A percentile compares a stretch with the other conserved stretches of the same genome.
These are phyloP conservation scores for Nerophis lumbriciformis DNA, from an alignment of 2,113 vertebrate genomes.

Conservation along the genomic window DNA sequence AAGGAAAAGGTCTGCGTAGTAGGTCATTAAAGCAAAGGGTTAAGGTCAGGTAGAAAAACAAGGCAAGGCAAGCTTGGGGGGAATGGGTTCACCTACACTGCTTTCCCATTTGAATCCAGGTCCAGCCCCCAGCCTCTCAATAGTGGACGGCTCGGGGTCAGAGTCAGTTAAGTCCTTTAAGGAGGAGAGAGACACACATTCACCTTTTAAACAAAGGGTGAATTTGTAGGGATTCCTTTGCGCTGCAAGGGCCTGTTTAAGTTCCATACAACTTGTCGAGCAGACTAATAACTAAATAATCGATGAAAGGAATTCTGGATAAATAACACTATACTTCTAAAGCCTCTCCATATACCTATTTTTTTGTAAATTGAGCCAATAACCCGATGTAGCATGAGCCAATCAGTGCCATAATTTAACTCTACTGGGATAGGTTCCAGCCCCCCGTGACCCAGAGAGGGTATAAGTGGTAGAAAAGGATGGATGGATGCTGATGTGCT, in stretches of 20 bases:
- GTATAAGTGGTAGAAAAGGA: too few species aligned
- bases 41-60: conserved; percentile 41
- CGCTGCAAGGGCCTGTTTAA: not conserved
- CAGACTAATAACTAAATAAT: too few species aligned
- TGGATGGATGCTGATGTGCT: too few species aligned
- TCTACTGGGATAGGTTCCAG: too few species aligned
- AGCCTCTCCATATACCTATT: too few species aligned
- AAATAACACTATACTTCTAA: too few species aligned
- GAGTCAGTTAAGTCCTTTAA: conserved; percentile 92
- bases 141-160: conserved; percentile 90
- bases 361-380: too few species aligned
- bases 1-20: conserved; percentile 52
- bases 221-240: conserved; percentile 7
- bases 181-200: conserved; percentile 65
- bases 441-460: too few species aligned
- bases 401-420: too few species aligned
- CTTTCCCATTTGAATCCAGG: conserved; percentile 94
- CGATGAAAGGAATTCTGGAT: too few species aligned
- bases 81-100: conserved; percentile 73
- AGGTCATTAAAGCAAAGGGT: conserved; percentile 51
- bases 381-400: too few species aligned
- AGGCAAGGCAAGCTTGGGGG: conserved; percentile 52
- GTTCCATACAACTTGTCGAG: too few species aligned
- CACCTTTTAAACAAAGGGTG: conserved; percentile 50
- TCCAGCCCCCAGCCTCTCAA: conserved; percentile 88